These are phyloP conservation scores for Nebria brevicollis DNA, from an alignment of 2,888 invertebrate genomes.

Conservation along the genomic window DNA sequence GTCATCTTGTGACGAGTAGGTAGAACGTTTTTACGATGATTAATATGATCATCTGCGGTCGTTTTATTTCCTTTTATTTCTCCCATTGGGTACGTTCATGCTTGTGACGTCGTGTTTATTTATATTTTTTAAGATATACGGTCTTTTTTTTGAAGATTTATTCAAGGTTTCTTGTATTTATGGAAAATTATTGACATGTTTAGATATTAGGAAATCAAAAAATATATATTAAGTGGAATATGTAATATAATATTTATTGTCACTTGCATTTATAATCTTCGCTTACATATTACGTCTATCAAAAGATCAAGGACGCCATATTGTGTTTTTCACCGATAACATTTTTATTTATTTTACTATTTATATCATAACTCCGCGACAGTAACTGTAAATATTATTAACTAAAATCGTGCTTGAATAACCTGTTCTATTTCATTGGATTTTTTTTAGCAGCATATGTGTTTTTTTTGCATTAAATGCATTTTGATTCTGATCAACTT, in stretches of 20 bases:
- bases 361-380: background rate
- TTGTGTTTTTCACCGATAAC: background rate
- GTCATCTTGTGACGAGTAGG: constrained; percentile 1
- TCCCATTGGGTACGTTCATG: background rate
- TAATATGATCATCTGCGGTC: background rate
- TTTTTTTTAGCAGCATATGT: background rate
- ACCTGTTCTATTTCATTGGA: background rate
- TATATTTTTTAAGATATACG: background rate
- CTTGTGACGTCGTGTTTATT: background rate
- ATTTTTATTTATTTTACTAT: background rate
- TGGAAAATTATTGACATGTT: too few species aligned
- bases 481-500: background rate
- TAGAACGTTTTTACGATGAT: background rate
- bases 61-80: background rate
- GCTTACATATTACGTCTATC: background rate
- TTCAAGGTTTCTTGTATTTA: too few species aligned
- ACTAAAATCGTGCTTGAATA: background rate
- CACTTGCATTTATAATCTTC: too few species aligned
- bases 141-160: too few species aligned
- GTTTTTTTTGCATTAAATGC: background rate
- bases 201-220: too few species aligned
- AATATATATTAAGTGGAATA: too few species aligned
- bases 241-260: too few species aligned
- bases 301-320: constrained; percentile 1
- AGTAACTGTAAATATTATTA: background rate